phyloP scores from a whole-genome alignment of 92 coral and sea anemone species.

The Palythoa grandis region DNA sequence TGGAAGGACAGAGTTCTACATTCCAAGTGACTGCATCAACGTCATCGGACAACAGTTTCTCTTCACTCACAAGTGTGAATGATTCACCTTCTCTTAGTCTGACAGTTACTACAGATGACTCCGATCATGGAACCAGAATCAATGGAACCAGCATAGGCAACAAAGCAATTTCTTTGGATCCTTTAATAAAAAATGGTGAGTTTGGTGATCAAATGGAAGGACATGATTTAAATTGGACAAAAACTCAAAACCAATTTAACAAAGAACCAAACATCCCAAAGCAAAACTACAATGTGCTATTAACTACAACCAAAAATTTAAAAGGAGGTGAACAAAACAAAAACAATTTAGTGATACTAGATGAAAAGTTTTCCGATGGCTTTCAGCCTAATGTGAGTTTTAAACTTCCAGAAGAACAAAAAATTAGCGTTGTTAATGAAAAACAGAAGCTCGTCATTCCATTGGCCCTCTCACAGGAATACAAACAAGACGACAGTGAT shows the following conservation, averaged over 20 bases:
- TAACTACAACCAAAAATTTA: not conserved
- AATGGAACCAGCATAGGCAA: not conserved
- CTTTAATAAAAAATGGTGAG: not conserved
- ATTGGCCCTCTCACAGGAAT: conserved; percentile 31
- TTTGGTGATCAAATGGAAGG: not conserved
- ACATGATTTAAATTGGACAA: not conserved
- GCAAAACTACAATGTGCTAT: not conserved
- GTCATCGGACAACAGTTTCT: not conserved
- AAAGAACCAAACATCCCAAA: not conserved
- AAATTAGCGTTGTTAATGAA: conserved; percentile 35
- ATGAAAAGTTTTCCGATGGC: not conserved
- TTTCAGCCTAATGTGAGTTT: not conserved
- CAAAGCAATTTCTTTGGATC: not conserved
- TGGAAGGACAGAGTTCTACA: not conserved
- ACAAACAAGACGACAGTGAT: conserved; percentile 2
- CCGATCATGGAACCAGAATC: not conserved
- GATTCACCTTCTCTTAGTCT: conserved; percentile 29
- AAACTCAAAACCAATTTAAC: not conserved
- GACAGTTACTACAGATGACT: conserved; percentile 33
- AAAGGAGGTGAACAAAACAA: not conserved
- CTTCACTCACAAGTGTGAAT: not conserved
- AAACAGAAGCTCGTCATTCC: conserved; percentile 41
- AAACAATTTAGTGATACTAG: not conserved
- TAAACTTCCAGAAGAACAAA: conserved; percentile 36
- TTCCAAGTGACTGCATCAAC: conserved; percentile 28